Conservation (phyloP, 2,113 vertebrate species). For the Amazona vittata region DNA sequence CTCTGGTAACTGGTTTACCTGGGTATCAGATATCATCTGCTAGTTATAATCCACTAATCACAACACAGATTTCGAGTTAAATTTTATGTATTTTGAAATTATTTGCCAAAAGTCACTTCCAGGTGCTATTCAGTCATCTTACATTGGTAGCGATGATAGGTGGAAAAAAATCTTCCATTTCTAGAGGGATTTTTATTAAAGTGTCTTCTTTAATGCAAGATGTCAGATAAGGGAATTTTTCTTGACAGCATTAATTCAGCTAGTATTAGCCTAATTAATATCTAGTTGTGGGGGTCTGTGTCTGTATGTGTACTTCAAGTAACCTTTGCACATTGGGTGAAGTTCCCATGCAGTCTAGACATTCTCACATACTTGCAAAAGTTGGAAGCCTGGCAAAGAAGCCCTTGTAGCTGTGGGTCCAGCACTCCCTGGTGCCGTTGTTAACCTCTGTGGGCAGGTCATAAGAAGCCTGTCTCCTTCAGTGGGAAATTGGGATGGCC, state of each 20-base stretch:
- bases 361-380: background rate
- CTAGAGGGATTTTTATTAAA: background rate
- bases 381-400: background rate
- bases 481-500: background rate
- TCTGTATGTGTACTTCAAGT: background rate
- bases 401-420: rapidly evolving
- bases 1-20: background rate
- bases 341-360: background rate
- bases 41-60: background rate
- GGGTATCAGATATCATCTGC: background rate
- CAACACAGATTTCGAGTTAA: background rate
- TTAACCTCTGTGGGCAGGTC: background rate
- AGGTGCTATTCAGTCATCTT: background rate
- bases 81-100: background rate
- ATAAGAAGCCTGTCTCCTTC: background rate
- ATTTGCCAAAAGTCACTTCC: background rate
- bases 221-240: background rate
- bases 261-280: background rate
- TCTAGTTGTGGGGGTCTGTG: background rate
- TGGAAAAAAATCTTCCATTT: background rate
- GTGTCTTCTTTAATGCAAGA: background rate
- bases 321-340: background rate
- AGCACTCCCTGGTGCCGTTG: background rate
- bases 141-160: background rate
- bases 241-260: background rate